These are phyloP conservation scores for Morinoia aosen DNA, from an alignment of 2,888 invertebrate species.

Conservation along the genomic window DNA sequence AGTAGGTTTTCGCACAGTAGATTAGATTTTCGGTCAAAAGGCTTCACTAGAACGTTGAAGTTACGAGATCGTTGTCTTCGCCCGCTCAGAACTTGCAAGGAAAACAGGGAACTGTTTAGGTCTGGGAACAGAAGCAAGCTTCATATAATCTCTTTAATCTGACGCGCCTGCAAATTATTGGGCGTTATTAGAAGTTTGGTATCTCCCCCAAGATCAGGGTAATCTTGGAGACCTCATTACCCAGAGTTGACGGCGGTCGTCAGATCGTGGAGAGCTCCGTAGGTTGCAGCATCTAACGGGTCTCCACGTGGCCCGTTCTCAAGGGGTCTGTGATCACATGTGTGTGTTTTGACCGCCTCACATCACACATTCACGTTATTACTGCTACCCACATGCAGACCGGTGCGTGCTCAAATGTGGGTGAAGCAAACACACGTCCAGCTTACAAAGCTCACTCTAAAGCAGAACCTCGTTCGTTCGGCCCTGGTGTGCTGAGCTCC, in stretches of 20 bases:
- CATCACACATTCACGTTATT: neutral
- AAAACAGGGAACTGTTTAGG: neutral
- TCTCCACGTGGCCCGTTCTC: neutral
- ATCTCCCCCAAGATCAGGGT: slow-evolving; percentile 8
- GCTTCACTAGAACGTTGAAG: neutral
- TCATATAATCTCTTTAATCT: slow-evolving; percentile 37
- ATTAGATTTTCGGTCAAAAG: neutral
- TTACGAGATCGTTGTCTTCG: neutral
- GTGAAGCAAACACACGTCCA: neutral
- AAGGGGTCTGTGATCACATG: neutral
- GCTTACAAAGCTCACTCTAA: neutral
- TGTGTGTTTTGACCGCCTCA: no score
- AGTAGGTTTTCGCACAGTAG: no score
- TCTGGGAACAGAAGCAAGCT: neutral
- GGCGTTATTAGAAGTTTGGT: slow-evolving; percentile 47
- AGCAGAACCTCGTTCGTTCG: neutral
- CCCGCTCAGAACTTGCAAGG: neutral
- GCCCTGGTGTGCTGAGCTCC: neutral
- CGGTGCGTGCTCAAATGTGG: neutral
- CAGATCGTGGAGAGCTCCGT: neutral
- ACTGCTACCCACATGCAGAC: neutral
- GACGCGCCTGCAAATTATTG: slow-evolving; percentile 35
- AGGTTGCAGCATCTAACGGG: neutral
- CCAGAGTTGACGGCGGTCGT: neutral
- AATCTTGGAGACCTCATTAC: slow-evolving; percentile 49